Base-by-base conservation (phyloP, 2,113 vertebrate genomes). In the Zeus faber region DNA sequence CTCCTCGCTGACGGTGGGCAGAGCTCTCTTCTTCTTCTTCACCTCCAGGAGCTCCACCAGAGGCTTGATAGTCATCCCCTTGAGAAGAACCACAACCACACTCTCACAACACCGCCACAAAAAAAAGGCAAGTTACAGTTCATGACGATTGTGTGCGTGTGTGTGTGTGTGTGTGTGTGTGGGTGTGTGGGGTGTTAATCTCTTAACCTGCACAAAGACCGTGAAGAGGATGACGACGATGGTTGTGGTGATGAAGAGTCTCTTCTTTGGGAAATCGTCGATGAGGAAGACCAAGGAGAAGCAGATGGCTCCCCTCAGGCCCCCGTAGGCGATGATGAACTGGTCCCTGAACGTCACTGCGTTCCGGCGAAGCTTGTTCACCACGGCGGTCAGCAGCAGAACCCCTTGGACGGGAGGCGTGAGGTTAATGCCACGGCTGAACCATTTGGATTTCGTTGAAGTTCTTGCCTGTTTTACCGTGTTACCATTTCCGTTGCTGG, bases 161-260 rank as follows among this genome's bases (percentile, higher is more conserved):
- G n/a, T n/a, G n/a, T n/a, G n/a, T n/a, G n/a, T n/a, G n/a, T n/a
- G n/a, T n/a, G n/a, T n/a, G n/a, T n/a, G n/a, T n/a, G n/a, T n/a
- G n/a, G n/a, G n/a, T n/a, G n/a, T n/a, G n/a, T n/a, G n/a, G n/a
- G n/a, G n/a, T n/a, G n/a, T n/a, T n/a, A n/a, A n/a, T n/a, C n/a
- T 31, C 17, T 11, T 46, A 6, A 91, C 90, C 90, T 94, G 91
- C 1, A 93, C 67, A 13, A 93, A 93, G 44, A 93, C 90, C 0
- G 91, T 94, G 76, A 94, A 94, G 54, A 93, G 83, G 64, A 94
- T 93, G 64, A 93, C 88, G 1, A 92, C 88, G 0, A 90, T 93
- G 10, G 89, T 93, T 6, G 91, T 89, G 11, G 91, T 91, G 50
- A 92, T 92, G 78, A 94, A 92, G 47, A 94, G 89, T 43, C 89